These are phyloP conservation scores for Oenanthe oenanthe DNA, from an alignment of 2,113 vertebrate genomes.

Conservation along the genomic window DNA sequence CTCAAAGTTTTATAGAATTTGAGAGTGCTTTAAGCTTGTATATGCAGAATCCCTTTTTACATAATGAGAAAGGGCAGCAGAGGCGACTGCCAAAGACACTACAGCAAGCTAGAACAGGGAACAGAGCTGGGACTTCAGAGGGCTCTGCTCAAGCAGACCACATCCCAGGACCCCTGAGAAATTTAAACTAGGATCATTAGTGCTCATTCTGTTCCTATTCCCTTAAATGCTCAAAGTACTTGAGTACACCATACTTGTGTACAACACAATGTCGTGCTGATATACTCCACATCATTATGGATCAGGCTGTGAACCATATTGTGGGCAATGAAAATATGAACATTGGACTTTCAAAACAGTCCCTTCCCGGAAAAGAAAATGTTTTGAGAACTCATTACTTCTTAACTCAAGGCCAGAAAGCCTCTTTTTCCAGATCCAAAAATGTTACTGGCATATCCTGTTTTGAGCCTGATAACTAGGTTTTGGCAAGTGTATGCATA, in stretches of 20 bases:
- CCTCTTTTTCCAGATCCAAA: not conserved
- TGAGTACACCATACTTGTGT: accelerated
- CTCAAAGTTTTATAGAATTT: not conserved
- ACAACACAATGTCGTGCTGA: not conserved
- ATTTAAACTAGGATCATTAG: not conserved
- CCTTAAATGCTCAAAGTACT: not conserved
- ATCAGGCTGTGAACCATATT: not conserved
- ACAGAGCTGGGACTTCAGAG: not conserved
- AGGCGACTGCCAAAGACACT: not conserved
- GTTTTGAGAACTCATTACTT: not conserved
- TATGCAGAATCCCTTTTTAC: not conserved
- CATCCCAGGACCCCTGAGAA: not conserved
- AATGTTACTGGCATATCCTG: not conserved
- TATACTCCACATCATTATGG: not conserved
- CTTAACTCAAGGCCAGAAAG: not conserved
- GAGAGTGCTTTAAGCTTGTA: not conserved
- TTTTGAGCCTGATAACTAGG: not conserved
- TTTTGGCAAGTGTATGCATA: not conserved
- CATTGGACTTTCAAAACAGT: not conserved
- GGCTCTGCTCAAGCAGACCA: not conserved
- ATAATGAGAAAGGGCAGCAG: not conserved
- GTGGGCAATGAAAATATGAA: not conserved
- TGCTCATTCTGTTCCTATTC: not conserved
- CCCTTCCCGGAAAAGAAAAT: not conserved
- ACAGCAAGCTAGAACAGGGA: not conserved